Evolutionary conservation across 2,888 invertebrate genomes (phyloP).

Genomic region (Zelleria hepariella): DNA sequence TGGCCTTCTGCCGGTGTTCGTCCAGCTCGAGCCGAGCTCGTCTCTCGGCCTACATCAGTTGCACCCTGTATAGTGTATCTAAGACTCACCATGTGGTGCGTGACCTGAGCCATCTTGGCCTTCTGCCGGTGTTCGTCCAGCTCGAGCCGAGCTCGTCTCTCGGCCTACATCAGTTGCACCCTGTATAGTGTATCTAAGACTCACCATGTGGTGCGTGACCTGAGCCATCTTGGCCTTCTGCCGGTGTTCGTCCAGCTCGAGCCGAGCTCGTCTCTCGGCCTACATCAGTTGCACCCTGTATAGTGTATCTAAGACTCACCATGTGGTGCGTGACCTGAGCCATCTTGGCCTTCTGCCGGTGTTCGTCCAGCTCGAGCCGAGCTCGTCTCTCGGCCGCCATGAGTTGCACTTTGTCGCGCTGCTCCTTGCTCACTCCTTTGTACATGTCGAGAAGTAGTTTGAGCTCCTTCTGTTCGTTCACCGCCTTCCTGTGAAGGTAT

Average conservation of each 20-base stretch:
- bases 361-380: slow-evolving; percentile 90
- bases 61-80: no score
- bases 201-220: slow-evolving; percentile 38
- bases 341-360: slow-evolving; percentile 87
- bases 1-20: slow-evolving; percentile 88
- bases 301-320: not conserved
- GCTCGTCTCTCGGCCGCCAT: slow-evolving; percentile 96
- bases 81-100: no score
- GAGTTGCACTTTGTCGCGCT: slow-evolving; percentile 94
- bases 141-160: slow-evolving; percentile 91
- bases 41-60: slow-evolving; percentile 95
- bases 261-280: slow-evolving; percentile 90
- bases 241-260: slow-evolving; percentile 92
- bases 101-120: slow-evolving; percentile 88
- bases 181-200: no score
- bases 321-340: slow-evolving; percentile 72
- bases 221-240: slow-evolving; percentile 90
- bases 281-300: slow-evolving; percentile 93
- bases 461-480: slow-evolving; percentile 95
- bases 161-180: slow-evolving; percentile 95
- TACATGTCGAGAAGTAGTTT: slow-evolving; percentile 96
- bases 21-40: slow-evolving; percentile 92
- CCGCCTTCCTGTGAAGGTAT: slow-evolving; percentile 83
- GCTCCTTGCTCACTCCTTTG: slow-evolving; percentile 97
- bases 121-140: slow-evolving; percentile 92